Base-by-base conservation (phyloP, 2,113 vertebrate genomes). In the Zosterops lateralis region DNA sequence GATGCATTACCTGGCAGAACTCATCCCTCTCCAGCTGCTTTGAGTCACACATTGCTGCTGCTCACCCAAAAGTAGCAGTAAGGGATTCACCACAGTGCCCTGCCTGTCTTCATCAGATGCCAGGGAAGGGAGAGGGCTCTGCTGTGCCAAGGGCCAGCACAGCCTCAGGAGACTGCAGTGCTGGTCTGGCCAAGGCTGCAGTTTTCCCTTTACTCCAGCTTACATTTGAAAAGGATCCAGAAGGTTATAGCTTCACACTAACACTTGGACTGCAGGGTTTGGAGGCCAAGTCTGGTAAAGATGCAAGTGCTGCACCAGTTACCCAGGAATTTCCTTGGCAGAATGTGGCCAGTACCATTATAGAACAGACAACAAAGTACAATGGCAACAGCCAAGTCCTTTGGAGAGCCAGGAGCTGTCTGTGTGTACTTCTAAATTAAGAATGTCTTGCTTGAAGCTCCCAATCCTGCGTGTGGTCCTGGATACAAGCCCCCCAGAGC, bases 41-140 rank as follows among this genome's bases (percentile, higher is more conserved):
- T 65, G 79, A 92, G 91, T 84, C 95, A 90, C 5, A 3, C 16
- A 5, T 75, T 65, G 36, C 72, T 67, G 66, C 58, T 76, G 60
- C 62, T 57, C 64, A 87, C 64, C 60, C 8, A 1, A 87, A 93
- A 73, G 65, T 14, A 74, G 70, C 4, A 10, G 62, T n/a, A n/a
- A 89, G 53, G 73, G 87, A 60, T n/a, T 60, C 34, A 70, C 84
- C 75, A 29, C 79, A 45, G 56, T 3, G 28, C 32, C 11, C 71
- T 44, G 29, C 34, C 36, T 24, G 53, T 45, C 44, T 20, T 26
- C 17, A 1, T 4, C 22, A n/a, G 64, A 17, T 50, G n/a, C 47
- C 38, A 28, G 3, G 3, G 32, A 67, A 67, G 34, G 53, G n/a
- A 82, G 61, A 88, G n/a, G 32, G 57, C 53, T 81, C 61, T 73